phyloP scores from a whole-genome alignment of 2,113 vertebrate genomes.

The Syrmaticus mikado region DNA sequence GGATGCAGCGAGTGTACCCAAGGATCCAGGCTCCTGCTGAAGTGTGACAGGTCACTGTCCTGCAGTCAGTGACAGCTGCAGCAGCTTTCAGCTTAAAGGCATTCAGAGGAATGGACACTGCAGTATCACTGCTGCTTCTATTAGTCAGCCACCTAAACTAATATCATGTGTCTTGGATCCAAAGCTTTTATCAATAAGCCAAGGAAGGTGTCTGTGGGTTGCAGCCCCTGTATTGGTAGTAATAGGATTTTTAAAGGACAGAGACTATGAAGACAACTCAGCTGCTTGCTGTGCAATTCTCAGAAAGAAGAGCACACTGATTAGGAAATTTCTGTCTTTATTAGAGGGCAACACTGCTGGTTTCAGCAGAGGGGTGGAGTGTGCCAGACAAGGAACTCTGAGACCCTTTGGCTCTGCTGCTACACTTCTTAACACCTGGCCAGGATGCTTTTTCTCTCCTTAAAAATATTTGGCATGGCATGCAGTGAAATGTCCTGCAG shows the following conservation, averaged over 20 bases:
- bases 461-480: neutral
- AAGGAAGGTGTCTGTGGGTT: neutral
- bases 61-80: neutral
- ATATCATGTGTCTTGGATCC: neutral
- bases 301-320: neutral
- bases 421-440: neutral
- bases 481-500: neutral
- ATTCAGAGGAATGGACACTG: neutral
- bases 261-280: neutral
- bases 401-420: neutral
- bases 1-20: neutral
- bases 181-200: neutral
- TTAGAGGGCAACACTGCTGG: neutral
- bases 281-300: neutral
- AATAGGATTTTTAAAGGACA: neutral
- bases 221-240: neutral
- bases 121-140: neutral
- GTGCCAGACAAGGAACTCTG: neutral
- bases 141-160: neutral
- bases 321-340: neutral
- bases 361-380: neutral
- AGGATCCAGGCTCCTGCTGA: neutral
- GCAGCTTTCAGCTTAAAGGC: neutral
- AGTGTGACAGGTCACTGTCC: conserved; percentile 22
- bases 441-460: rapidly evolving